Conservation (phyloP, 2,888 invertebrate genomes). For the Deroplatys truncata region DNA sequence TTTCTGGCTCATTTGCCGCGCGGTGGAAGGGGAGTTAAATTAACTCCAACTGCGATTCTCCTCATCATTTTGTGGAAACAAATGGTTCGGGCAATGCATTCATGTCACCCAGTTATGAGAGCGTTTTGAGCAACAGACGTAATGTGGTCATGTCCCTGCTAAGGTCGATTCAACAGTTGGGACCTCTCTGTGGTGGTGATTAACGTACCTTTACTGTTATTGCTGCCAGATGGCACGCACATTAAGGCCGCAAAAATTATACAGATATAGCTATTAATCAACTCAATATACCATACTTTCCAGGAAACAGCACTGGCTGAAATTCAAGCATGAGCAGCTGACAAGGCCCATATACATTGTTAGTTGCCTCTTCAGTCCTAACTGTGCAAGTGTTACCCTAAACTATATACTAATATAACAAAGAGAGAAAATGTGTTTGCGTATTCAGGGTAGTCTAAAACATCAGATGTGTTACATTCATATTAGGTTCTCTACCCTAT, state of each 20-base stretch:
- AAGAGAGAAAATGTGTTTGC: too few species aligned
- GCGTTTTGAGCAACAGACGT: background rate
- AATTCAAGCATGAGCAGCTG: too few species aligned
- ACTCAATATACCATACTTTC: too few species aligned
- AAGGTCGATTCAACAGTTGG: background rate
- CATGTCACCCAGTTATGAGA: background rate
- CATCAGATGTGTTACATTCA: too few species aligned
- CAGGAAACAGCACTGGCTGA: too few species aligned
- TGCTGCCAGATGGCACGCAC: background rate
- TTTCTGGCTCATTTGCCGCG: background rate
- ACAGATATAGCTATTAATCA: background rate
- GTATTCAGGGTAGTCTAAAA: too few species aligned
- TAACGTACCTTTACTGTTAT: background rate
- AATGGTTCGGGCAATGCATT: background rate
- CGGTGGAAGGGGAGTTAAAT: background rate
- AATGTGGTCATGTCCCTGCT: background rate
- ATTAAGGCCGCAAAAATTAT: background rate
- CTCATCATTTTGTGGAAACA: background rate
- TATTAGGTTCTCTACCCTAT: too few species aligned
- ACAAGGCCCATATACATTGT: too few species aligned
- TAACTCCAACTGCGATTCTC: background rate
- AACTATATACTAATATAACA: too few species aligned
- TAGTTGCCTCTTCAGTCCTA: too few species aligned
- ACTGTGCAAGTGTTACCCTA: too few species aligned
- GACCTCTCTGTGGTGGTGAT: background rate